Percentiles rank a stretch among this genome's conserved stretches.
These are phyloP conservation scores for Danio tinwini DNA, from an alignment of 2,797 vertebrate species.

Conservation along the genomic window DNA sequence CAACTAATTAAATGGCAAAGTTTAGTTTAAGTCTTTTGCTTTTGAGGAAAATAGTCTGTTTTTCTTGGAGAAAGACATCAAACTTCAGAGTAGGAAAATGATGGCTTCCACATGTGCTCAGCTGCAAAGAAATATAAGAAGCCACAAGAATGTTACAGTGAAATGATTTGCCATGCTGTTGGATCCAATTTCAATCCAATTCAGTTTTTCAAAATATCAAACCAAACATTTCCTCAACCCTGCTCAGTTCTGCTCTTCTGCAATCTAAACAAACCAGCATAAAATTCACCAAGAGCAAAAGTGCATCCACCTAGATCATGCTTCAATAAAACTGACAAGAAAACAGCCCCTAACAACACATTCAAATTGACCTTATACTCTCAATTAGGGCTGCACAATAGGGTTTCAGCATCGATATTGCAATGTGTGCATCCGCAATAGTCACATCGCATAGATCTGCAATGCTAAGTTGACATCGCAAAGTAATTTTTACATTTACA, in stretches of 20 bases:
- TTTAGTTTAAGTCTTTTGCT: background rate
- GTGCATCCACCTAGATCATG: background rate
- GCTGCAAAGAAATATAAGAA: background rate
- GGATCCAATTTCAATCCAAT: background rate
- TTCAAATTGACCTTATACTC: background rate
- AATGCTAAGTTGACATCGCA: too few species aligned
- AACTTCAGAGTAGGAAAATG: background rate
- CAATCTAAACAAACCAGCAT: background rate
- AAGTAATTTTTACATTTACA: too few species aligned
- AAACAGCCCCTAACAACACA: background rate
- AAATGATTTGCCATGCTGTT: background rate
- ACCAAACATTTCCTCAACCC: background rate
- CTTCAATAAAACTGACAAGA: background rate
- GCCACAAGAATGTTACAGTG: slow-evolving; percentile 11
- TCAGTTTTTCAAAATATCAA: background rate
- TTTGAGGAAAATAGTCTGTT: background rate
- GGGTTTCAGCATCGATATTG: too few species aligned
- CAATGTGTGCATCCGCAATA: too few species aligned
- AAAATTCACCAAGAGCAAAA: background rate
- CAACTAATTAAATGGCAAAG: background rate
- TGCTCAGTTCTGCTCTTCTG: background rate
- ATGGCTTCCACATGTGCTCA: slow-evolving; percentile 7
- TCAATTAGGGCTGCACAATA: background rate
- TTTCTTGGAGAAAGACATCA: slow-evolving; percentile 12
- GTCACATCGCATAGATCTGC: too few species aligned